Evolutionary conservation across 2,888 invertebrate genomes (phyloP), one percentile per base, ranked within the genome.

Genomic region (Hoplodrina blanda): DNA sequence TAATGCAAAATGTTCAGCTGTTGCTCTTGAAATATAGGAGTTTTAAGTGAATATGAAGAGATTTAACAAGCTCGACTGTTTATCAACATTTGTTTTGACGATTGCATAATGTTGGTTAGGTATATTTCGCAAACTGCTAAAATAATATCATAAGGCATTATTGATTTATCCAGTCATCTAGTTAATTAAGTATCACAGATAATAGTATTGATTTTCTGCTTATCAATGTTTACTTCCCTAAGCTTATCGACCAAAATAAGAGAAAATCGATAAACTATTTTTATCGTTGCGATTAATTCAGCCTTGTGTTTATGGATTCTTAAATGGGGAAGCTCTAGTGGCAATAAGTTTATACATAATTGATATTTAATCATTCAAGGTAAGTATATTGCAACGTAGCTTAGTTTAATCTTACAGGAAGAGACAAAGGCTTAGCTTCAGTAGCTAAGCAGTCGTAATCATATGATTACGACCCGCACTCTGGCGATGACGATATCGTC

Each of bases 1-100:
- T 61, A 64, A 74, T 66, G 52, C 55, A 63, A 69, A 70, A 59
- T 52, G 19, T 69, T 73, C 62, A 64, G 53, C 64, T 64, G 66
- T 67, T 67, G 61, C 57, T 64, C 44, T 73, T 50, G 52, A 67
- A 63, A 64, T 70, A 63, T 53, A 33, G 25, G 59, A 44, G 63
- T 54, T 55, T 17, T 17, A 30, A 37, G 67, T 50, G 44, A 57
- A 46, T 64, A 44, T 56, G 20, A 19, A 59, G 20, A 46, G 53
- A 73, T 62, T 46, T 46, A 62, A 61, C 30, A 46, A 30, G 17
- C 17, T 46, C 37, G 41, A n/a, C 41, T 65, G 57, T 77, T 49
- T 61, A 52, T 57, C 41, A 61, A 62, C 30, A 70, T 55, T n/a
- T 49, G 33, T 49, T 33, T 30, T 54, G 46, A 55, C 37, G n/a